Base-by-base conservation (phyloP, 2,797 vertebrate genomes). In the Pteropus rufus region DNA sequence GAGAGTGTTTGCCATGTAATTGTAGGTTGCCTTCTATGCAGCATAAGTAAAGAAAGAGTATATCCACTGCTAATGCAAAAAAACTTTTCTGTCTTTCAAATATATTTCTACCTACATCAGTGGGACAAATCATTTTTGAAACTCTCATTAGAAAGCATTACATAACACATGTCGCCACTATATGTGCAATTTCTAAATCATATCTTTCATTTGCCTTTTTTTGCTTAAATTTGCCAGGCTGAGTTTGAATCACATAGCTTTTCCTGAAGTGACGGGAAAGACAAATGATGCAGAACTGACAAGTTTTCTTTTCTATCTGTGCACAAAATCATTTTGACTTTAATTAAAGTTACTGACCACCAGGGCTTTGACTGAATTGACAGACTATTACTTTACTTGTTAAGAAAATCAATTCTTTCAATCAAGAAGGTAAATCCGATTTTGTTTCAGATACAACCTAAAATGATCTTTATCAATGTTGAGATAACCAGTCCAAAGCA, bases 361-460 rank as follows among this genome's bases (percentile, higher is more conserved):
- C 54, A 24, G 12, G 26, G 44, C 29, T 14, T 62, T 87, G 58
- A 80, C 36, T 14, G 21, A 90, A 91, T 52, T 94, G 69, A 94
- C 19, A 91, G 46, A 52, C 58, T 89, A 58, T 94, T 85, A 73
- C 64, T 93, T 65, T 94, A 64, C 34, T 69, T 94, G 10, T 93
- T 94, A 92, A 92, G 79, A 94, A 94, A 95, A 94, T 92, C 72
- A 92, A 34, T 89, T 91, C 39, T 91, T 95, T 83, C 77, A 69
- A 56, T 85, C 64, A 77, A 86, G 31, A 89, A 46, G 10, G 41
- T 70, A 54, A 91, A 93, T 89, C 46, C 16, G 49, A 73, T 92
- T 41, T 4, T 88, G 39, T 72, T 92, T 90, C 64, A 94, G 34
- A 75, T 49, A 70, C 12, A 4, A 82, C 21, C 15, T 65, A 72